Evolutionary conservation across 2,888 invertebrate genomes (phyloP), one percentile per base, ranked within the genome.

Genomic region (Slavum lentiscoides): DNA sequence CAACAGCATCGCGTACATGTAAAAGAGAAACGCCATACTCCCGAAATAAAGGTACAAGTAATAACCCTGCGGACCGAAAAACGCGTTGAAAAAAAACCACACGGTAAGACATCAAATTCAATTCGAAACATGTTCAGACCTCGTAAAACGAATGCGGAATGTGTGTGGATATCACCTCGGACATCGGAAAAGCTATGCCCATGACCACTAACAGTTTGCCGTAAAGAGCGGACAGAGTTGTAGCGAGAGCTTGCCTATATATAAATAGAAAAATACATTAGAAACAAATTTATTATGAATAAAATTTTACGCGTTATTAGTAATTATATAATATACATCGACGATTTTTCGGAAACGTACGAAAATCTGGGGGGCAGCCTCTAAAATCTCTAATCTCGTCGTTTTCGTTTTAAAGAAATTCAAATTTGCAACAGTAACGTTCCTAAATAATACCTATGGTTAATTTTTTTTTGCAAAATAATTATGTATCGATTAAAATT

Each of bases 101-200:
- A 15, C 30, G 7, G 30, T 53, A 3, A 69, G 69, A 67, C 53
- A 8, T 37, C 13, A 68, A 7, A 61, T 15, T n/a, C 17, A 43
- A 23, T 19, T 0, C 9, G 21, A 55, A 21, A 21, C 85, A 87
- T 87, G 15, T 49, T 3, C 1, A 0, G 86, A 93, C 94, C 90
- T 96, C 95, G 88, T 96, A 96, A 88, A 95, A 96, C 53, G 95
- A 94, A 83, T 95, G 94, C 85, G 96, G 96, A 86, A 96, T 95
- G 88, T 95, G 94, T 37, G 95, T 94, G 67, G 96, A 96, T 86
- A 96, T 96, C 84, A 96, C 95, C 89, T 97, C 96, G 83, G 97
- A 95, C 92, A 97, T 93, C 74, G 97, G 97, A 87, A 97, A 95
- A 21, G 96, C 95, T 83, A 95, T 92, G 83, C 97, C 97, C 93